Conservation (phyloP, 2,797 vertebrate genomes). For the Eupleurogrammus muticus region DNA sequence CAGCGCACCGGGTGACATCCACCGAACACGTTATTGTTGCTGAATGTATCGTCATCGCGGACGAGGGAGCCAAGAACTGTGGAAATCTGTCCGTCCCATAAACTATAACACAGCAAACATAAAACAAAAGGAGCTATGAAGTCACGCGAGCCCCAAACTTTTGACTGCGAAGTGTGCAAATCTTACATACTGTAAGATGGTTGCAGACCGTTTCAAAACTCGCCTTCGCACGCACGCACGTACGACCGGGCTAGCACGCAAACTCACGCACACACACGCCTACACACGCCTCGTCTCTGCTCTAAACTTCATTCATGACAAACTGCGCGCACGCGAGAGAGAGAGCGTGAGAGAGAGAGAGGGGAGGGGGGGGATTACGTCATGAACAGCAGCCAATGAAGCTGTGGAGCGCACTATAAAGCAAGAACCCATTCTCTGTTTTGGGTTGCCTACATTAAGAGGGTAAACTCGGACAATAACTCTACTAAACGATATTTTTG, state of each 20-base stretch:
- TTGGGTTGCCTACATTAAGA: slow-evolving; percentile 51
- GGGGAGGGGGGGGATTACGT: slow-evolving; percentile 58
- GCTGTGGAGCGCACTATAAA: slow-evolving; percentile 80
- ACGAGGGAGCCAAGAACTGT: background rate
- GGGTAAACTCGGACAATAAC: slow-evolving; percentile 25
- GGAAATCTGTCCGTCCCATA: slow-evolving; percentile 5
- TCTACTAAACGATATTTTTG: background rate
- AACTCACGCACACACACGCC: slow-evolving; percentile 8
- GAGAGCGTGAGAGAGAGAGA: slow-evolving; percentile 21
- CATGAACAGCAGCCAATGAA: slow-evolving; percentile 79
- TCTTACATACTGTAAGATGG: background rate
- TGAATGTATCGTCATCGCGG: slow-evolving; percentile 5
- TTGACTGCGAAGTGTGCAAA: background rate
- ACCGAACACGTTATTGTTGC: background rate
- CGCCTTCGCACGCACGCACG: background rate
- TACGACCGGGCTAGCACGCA: background rate
- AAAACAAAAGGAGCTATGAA: background rate
- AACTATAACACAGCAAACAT: slow-evolving; percentile 13
- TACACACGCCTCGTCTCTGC: slow-evolving; percentile 31
- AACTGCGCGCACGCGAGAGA: slow-evolving; percentile 3
- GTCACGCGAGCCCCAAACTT: background rate
- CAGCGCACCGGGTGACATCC: background rate
- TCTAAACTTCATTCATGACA: slow-evolving; percentile 72
- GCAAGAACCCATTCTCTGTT: slow-evolving; percentile 61
- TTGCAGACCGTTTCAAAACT: slow-evolving; percentile 4